Percentiles rank a stretch among this genome's conserved stretches.
Conservation (phyloP, 2,888 invertebrate species). For the Epirrhoe alternata region DNA sequence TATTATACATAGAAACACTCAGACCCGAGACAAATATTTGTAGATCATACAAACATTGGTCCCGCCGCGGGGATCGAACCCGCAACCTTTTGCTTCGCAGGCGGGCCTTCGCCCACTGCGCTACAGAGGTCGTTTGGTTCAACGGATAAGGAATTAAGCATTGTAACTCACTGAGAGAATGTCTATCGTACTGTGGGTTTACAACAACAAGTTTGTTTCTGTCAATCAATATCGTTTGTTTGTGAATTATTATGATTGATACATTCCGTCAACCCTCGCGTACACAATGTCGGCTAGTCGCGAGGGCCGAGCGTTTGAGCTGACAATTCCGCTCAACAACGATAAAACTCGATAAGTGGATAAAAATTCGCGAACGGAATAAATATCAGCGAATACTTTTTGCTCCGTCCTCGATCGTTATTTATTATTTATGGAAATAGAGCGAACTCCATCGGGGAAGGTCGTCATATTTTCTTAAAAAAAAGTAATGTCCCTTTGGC, state of each 20-base stretch:
- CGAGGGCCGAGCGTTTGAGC: constrained; percentile 32
- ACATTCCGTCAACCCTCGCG: not conserved
- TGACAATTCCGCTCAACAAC: constrained; percentile 43
- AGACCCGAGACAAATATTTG: no score
- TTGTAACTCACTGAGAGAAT: no score
- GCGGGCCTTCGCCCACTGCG: no score
- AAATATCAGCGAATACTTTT: constrained; percentile 78
- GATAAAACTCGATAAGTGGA: constrained; percentile 75
- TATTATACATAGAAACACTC: no score
- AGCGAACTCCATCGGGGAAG: constrained; percentile 77
- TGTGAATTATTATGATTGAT: not conserved
- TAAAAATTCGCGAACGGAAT: constrained; percentile 78
- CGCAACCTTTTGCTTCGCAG: no score
- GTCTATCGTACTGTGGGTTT: no score
- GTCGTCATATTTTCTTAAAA: constrained; percentile 83
- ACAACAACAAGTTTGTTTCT: no score
- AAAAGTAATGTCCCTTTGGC: constrained; percentile 77
- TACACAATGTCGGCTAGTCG: constrained; percentile 2
- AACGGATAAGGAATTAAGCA: no score
- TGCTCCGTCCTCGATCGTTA: constrained; percentile 78
- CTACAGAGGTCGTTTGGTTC: no score
- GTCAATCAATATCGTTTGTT: no score
- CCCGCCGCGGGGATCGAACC: no score
- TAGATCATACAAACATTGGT: no score
- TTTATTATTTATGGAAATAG: constrained; percentile 85